phyloP scores from a whole-genome alignment of 1,140 invertebrate species.

The Steinernema feltiae region DNA sequence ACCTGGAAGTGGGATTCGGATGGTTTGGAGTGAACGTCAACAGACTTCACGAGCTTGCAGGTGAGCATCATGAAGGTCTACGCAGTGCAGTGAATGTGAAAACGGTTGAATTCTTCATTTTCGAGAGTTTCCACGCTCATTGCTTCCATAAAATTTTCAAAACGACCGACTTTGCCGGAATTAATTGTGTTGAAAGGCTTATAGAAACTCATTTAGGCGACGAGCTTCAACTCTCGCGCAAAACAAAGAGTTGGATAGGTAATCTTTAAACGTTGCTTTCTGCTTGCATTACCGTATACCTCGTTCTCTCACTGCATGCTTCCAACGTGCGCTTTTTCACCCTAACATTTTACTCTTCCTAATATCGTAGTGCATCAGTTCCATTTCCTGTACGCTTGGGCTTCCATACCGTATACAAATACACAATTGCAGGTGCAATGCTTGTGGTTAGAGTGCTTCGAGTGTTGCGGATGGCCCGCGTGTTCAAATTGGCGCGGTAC shows the following conservation, averaged over 20 bases:
- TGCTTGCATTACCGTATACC: neutral
- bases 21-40: conserved; percentile 48
- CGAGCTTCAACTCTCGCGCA: conserved; percentile 14
- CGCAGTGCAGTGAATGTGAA: no score
- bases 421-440: conserved; percentile 56
- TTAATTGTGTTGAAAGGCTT: neutral
- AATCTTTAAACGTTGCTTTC: neutral
- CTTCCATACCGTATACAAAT: no score
- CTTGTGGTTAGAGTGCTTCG: conserved; percentile 70
- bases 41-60: conserved; percentile 49
- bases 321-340: neutral
- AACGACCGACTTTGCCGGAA: neutral
- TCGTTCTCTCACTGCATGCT: neutral
- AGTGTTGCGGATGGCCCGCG: conserved; percentile 96
- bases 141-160: neutral
- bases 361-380: no score
- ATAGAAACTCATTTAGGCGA: conserved; percentile 15
- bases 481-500: conserved; percentile 94
- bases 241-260: conserved; percentile 30
- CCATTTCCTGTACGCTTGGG: no score
- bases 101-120: no score
- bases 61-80: conserved; percentile 34
- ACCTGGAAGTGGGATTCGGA: conserved; percentile 53
- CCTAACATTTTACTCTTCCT: neutral
- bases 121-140: neutral